These are phyloP conservation scores for Oophaga sylvatica DNA, from an alignment of 2,797 vertebrate species.

Conservation along the genomic window DNA sequence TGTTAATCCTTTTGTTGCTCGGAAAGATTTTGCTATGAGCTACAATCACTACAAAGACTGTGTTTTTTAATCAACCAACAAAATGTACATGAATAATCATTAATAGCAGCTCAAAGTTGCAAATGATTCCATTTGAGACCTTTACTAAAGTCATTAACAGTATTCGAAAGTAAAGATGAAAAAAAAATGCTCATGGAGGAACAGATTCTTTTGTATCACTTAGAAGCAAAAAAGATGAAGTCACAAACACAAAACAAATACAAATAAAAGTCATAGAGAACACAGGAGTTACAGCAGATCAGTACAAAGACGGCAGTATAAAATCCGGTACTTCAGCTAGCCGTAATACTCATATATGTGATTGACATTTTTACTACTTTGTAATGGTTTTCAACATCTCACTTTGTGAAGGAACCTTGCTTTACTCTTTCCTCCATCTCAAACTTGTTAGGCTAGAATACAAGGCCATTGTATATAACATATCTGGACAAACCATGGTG, in stretches of 20 bases:
- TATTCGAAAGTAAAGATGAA: slow-evolving; percentile 65
- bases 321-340: not conserved
- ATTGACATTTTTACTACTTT: not conserved
- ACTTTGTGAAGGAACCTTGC: too few species aligned
- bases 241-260: slow-evolving; percentile 53
- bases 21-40: slow-evolving; percentile 68
- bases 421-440: too few species aligned
- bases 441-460: too few species aligned
- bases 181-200: slow-evolving; percentile 63
- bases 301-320: not conserved
- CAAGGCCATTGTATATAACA: too few species aligned
- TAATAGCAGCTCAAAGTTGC: slow-evolving; percentile 65
- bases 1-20: slow-evolving; percentile 66
- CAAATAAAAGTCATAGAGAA: slow-evolving; percentile 42
- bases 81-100: slow-evolving; percentile 67
- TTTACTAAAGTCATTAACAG: slow-evolving; percentile 45
- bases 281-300: not conserved
- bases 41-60: slow-evolving; percentile 69
- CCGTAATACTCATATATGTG: not conserved
- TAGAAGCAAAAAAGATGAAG: slow-evolving; percentile 32
- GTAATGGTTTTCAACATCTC: too few species aligned
- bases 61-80: slow-evolving; percentile 65
- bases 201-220: slow-evolving; percentile 38
- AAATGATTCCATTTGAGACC: slow-evolving; percentile 52
- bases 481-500: too few species aligned